Evolutionary conservation across 2,888 invertebrate species (phyloP), one percentile per base, ranked within the genome.

Genomic region (Lasioglossum zephyrum): DNA sequence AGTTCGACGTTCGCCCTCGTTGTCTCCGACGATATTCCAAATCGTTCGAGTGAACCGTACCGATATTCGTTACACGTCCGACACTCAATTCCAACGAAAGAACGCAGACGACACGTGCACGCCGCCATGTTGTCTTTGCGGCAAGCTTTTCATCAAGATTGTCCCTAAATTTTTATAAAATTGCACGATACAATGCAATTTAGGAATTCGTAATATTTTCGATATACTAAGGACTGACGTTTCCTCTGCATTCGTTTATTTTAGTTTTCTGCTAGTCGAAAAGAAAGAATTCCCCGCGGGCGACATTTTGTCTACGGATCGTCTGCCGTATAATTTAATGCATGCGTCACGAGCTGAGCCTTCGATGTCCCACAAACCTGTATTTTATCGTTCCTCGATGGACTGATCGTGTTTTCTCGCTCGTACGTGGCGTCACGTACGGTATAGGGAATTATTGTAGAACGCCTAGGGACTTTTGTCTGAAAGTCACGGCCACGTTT

Each of bases 91-190:
- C 26, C 44, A 26, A 41, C 70, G 63, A 44, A 79, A 57, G 76
- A 69, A 73, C 77, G 82, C 82, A 75, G 80, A 87, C 87, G 82
- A 86, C 91, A 82, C 79, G 88, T 89, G 88, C 73, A 53, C 84
- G 83, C 41, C 90, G 88, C 84, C 89, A 88, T 90, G 69, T 88
- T 89, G 77, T 31, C 41, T 57, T 75, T 53, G 9, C 49, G 44
- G 73, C 31, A 31, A 73, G 49, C 31, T 49, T 75, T 41, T 36
- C 47, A 73, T 26, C 41, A n/a, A 53, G n/a, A 75, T 81, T 69
- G 22, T 72, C 66, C 36, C 77, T 49, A 81, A 74, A 16, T 73
- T 18, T 77, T 74, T 57, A 11, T 6, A 1, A 47, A 9, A 44
- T 41, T 11, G 5, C 13, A 39, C 26, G 2, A 41, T 26, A 11